These are phyloP conservation scores for Dermolepida albohirtum DNA, from an alignment of 2,888 invertebrate species.

Conservation along the genomic window DNA sequence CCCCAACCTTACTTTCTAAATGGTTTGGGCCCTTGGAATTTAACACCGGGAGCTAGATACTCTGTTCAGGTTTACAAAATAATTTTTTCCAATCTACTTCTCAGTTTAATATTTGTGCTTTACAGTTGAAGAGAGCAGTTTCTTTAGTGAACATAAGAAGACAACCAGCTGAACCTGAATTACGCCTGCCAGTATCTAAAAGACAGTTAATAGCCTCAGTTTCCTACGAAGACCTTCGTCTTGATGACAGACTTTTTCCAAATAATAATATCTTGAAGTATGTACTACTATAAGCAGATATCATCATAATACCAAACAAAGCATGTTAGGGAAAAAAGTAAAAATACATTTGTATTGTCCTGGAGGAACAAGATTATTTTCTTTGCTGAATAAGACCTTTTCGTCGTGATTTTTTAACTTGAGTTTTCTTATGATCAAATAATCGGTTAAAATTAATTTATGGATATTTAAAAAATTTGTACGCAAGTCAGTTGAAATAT, in stretches of 20 bases:
- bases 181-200: conserved; percentile 64
- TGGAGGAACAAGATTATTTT: too few species aligned
- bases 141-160: conserved; percentile 64
- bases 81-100: not conserved
- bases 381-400: too few species aligned
- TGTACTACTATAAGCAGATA: not conserved
- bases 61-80: conserved; percentile 62
- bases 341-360: too few species aligned
- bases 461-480: too few species aligned
- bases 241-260: conserved; percentile 47
- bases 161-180: conserved; percentile 61
- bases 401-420: too few species aligned
- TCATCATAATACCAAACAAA: too few species aligned
- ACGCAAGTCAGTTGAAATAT: too few species aligned
- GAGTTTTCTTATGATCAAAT: too few species aligned
- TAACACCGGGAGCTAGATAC: conserved; percentile 64
- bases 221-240: conserved; percentile 63
- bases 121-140: conserved; percentile 62
- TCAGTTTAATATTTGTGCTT: not conserved
- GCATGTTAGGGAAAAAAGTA: too few species aligned
- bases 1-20: conserved; percentile 66
- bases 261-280: conserved; percentile 53
- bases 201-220: conserved; percentile 65
- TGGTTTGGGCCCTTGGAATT: conserved; percentile 67
- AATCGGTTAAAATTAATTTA: too few species aligned